Percentiles rank a stretch among this genome's conserved stretches.
These are phyloP conservation scores for Drosophila engyochracea DNA, from an alignment of 2,888 invertebrate species.

Conservation along the genomic window DNA sequence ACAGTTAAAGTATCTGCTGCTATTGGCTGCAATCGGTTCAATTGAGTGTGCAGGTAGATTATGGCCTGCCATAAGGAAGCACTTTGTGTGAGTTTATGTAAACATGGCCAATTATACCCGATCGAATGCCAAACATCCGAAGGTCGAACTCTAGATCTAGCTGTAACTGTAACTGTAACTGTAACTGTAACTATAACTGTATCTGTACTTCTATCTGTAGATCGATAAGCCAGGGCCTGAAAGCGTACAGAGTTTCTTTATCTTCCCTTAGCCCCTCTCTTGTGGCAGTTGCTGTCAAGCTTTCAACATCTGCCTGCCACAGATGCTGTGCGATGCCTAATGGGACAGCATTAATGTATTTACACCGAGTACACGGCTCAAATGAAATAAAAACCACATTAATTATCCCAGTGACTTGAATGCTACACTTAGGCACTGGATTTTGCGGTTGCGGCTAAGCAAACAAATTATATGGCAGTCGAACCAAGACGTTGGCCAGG, in stretches of 20 bases:
- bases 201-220: slow-evolving; percentile 12
- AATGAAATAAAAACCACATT: slow-evolving; percentile 33
- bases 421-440: slow-evolving; percentile 42
- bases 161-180: not conserved
- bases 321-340: slow-evolving; percentile 48
- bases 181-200: not conserved
- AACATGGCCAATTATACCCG: slow-evolving; percentile 57
- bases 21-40: slow-evolving; percentile 57
- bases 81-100: slow-evolving; percentile 68
- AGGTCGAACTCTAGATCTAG: slow-evolving; percentile 27
- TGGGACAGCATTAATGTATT: slow-evolving; percentile 26
- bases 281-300: slow-evolving; percentile 19
- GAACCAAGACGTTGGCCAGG: slow-evolving; percentile 1
- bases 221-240: slow-evolving; percentile 26
- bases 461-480: slow-evolving; percentile 1
- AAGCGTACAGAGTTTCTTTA: not conserved
- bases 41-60: slow-evolving; percentile 62
- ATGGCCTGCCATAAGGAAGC: slow-evolving; percentile 69
- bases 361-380: not conserved
- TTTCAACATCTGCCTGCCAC: slow-evolving; percentile 28
- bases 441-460: slow-evolving; percentile 44
- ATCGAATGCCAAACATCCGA: slow-evolving; percentile 22
- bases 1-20: slow-evolving; percentile 30
- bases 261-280: not conserved
- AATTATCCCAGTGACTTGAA: slow-evolving; percentile 23